Evolutionary conservation across 2,888 invertebrate species (phyloP).

Genomic region (Iselma pallidipennis): DNA sequence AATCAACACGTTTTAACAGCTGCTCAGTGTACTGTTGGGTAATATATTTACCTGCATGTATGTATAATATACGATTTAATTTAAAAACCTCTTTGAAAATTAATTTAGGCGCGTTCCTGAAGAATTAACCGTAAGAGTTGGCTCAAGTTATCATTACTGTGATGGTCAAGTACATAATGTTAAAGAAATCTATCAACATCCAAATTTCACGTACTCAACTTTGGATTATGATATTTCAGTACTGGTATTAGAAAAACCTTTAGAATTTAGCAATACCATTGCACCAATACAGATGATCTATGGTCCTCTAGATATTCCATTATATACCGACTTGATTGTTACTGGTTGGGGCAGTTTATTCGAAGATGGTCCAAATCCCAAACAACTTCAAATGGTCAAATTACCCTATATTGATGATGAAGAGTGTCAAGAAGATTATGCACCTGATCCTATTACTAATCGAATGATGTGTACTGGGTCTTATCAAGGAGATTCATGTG

Average conservation of each 20-base stretch:
- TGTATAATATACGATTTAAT: background rate
- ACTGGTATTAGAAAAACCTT: constrained; percentile 17
- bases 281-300: constrained; percentile 4
- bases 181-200: constrained; percentile 22
- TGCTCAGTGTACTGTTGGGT: constrained; percentile 39
- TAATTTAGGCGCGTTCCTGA: too few relatives aligned
- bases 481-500: constrained; percentile 35
- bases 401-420: constrained; percentile 11
- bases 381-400: constrained; percentile 13
- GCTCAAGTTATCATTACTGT: constrained; percentile 14
- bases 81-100: too few relatives aligned
- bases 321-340: constrained; percentile 6
- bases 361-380: constrained; percentile 1
- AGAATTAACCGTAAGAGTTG: constrained; percentile 17
- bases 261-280: constrained; percentile 5
- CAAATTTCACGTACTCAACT: constrained; percentile 14
- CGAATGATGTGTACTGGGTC: constrained; percentile 42
- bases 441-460: constrained; percentile 18
- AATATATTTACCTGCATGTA: background rate
- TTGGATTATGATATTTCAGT: constrained; percentile 31
- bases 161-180: constrained; percentile 23
- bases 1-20: constrained; percentile 36
- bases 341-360: constrained; percentile 23
- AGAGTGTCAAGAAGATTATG: constrained; percentile 19
- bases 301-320: background rate